phyloP scores from a whole-genome alignment of 2,797 vertebrate genomes.

The Cichlasoma orientale region DNA sequence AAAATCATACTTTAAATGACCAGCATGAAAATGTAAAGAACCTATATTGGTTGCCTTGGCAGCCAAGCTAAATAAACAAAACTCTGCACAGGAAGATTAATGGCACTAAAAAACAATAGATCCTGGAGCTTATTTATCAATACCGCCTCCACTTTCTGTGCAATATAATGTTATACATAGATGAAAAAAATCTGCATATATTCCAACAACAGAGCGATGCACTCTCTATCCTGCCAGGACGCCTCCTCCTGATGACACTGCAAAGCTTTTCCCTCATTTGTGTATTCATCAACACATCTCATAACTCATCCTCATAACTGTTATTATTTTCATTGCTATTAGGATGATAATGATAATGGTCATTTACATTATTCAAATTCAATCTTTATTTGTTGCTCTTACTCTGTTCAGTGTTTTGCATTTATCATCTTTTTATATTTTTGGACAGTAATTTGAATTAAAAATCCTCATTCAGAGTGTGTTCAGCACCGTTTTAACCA shows the following conservation, averaged over 20 bases:
- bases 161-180: not conserved
- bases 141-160: not conserved
- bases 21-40: not conserved
- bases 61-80: no score
- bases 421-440: not conserved
- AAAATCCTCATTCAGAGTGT: rapidly evolving
- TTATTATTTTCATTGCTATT: not conserved
- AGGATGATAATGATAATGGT: not conserved
- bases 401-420: not conserved
- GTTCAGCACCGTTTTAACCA: not conserved
- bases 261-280: not conserved
- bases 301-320: not conserved
- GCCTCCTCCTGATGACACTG: not conserved
- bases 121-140: not conserved
- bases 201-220: not conserved
- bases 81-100: not conserved
- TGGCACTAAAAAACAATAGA: not conserved
- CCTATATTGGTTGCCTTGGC: not conserved
- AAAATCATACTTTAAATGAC: not conserved
- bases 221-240: not conserved
- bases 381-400: not conserved
- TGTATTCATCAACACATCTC: not conserved
- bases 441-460: not conserved
- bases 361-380: not conserved
- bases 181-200: not conserved